These are phyloP conservation scores for Synanthedon tipuliformis DNA, from an alignment of 2,888 invertebrate genomes.

Conservation along the genomic window DNA sequence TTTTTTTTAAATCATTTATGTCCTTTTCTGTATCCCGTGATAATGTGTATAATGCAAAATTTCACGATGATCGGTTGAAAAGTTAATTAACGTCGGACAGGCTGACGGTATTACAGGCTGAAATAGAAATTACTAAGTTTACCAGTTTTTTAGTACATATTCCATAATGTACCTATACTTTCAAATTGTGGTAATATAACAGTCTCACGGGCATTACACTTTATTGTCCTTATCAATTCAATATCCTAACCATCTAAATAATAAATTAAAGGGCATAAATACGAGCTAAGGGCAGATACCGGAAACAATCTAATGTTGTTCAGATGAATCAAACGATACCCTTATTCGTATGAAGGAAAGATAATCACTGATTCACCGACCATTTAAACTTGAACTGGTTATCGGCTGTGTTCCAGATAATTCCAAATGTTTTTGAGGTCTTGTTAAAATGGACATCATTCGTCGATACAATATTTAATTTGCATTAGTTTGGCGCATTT, in stretches of 20 bases:
- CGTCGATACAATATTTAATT: not conserved
- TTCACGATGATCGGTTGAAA: too few relatives aligned
- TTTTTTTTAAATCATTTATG: too few relatives aligned
- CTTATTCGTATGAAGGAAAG: constrained; percentile 9
- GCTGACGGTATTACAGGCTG: too few relatives aligned
- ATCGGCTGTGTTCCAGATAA: not conserved
- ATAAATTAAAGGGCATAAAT: not conserved
- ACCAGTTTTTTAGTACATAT: too few relatives aligned
- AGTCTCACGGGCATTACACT: too few relatives aligned
- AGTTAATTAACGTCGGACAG: too few relatives aligned
- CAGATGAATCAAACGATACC: constrained; percentile 24
- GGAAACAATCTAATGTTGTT: constrained; percentile 12
- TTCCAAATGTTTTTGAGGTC: not conserved
- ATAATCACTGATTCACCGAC: constrained; percentile 21
- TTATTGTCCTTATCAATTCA: not conserved
- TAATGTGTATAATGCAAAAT: too few relatives aligned
- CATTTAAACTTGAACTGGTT: constrained; percentile 8
- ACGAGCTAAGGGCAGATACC: constrained; percentile 8
- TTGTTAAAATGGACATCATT: not conserved
- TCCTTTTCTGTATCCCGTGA: too few relatives aligned
- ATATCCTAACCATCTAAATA: not conserved
- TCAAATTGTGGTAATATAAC: too few relatives aligned
- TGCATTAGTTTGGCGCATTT: not conserved
- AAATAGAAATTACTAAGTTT: too few relatives aligned
- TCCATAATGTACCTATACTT: too few relatives aligned